Evolutionary conservation across 2,113 vertebrate species (phyloP).

Genomic region (Mustela lutreola): DNA sequence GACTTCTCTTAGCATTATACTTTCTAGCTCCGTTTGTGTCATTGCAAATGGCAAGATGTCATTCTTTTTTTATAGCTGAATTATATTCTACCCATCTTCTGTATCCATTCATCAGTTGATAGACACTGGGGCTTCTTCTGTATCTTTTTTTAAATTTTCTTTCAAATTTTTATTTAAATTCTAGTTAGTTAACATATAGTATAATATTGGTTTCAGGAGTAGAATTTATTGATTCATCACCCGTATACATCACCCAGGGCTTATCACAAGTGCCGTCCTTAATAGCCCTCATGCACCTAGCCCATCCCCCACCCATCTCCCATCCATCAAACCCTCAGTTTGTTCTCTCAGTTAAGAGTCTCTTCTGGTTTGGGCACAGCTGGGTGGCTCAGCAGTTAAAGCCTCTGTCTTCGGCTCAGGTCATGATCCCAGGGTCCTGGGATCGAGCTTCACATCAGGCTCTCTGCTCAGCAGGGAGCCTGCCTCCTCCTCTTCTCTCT

Average conservation of each 20-base stretch:
- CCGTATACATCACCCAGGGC: neutral
- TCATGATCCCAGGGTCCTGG: no score
- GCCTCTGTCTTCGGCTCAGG: no score
- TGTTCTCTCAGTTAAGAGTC: neutral
- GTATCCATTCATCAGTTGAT: neutral
- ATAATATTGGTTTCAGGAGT: neutral
- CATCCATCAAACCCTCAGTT: neutral
- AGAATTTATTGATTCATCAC: neutral
- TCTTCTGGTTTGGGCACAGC: neutral
- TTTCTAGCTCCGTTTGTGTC: neutral
- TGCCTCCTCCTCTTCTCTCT: no score
- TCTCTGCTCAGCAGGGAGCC: no score
- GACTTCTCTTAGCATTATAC: neutral
- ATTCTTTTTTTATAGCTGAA: neutral
- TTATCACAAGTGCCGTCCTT: neutral
- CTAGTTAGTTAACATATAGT: neutral
- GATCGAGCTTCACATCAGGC: no score
- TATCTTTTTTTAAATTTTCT: neutral
- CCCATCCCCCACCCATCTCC: neutral
- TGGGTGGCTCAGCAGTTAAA: no score
- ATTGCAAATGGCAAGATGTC: neutral
- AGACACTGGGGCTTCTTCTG: neutral
- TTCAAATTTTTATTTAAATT: neutral
- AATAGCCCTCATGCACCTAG: neutral
- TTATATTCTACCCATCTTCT: neutral